Evolutionary conservation across 1,140 invertebrate genomes (phyloP), one percentile per base, ranked within the genome.

Genomic region (Sipha flava): DNA sequence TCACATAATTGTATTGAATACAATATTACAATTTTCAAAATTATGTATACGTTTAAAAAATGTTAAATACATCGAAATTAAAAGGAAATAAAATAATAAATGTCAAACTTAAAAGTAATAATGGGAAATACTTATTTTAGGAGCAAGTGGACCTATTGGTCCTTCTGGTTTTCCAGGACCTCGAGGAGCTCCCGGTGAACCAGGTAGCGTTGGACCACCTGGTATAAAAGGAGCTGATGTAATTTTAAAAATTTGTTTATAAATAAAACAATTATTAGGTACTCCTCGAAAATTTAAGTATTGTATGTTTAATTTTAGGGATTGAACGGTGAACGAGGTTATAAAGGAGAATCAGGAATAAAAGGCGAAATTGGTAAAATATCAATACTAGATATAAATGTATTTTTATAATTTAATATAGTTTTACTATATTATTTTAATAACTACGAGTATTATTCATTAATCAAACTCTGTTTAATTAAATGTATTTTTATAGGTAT

Each of bases 171-270:
- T 90, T 3, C 86, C 89, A 80, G 91, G 91, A 47, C 86, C 85
- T 57, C 81, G 85, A 16, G 92, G 92, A 79, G 91, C 91, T 10
- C 89, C 88, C 47, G 92, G 92, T 34, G 84, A 88, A 81, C 85
- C 89, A 26, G 92, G 92, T 57, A 87, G 87, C 82, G 88, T 90
- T 18, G 92, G 92, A 47, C 85, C 88, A 40, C 91, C 92, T 88
- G 92, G 90, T 29, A 80, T 85, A 14, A 85, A 89, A 26, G 90
- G 90, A 31, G 87, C 88, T 1, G 90, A 90, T 83, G 90, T 90
- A 70, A 81, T 66, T 52, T 29, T 14, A 47, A 57, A n/a, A n/a
- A n/a, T n/a, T n/a, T n/a, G n/a, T n/a, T n/a, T n/a, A n/a, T n/a
- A n/a, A n/a, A n/a, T n/a, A n/a, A n/a, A n/a, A n/a, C n/a, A n/a